Percentiles rank a stretch among this genome's conserved stretches.
phyloP scores from a whole-genome alignment of 2,113 vertebrate genomes.

The Malurus elegans region DNA sequence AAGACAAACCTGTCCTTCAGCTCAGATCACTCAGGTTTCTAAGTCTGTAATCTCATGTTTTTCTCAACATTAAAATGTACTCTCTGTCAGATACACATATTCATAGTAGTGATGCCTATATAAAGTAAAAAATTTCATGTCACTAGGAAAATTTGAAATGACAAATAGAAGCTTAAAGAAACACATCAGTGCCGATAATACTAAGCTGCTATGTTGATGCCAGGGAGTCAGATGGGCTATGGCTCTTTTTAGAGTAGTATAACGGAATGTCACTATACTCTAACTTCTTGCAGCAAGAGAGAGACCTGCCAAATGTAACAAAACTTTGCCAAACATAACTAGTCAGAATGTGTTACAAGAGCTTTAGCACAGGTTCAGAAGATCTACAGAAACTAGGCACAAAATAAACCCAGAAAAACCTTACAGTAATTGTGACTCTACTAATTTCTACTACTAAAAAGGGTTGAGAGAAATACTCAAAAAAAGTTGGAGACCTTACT shows the following conservation, averaged over 20 bases:
- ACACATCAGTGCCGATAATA: not conserved
- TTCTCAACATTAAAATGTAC: not conserved
- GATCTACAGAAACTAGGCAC: not conserved
- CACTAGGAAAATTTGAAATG: not conserved
- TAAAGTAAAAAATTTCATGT: not conserved
- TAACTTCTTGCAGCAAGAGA: not conserved
- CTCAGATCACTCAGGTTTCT: not conserved
- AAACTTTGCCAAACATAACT: slow-evolving; percentile 44
- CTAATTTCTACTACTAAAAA: not conserved
- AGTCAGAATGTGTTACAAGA: not conserved
- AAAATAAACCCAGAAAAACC: not conserved
- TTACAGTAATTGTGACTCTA: not conserved
- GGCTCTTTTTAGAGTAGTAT: slow-evolving; percentile 1
- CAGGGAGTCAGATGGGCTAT: not conserved
- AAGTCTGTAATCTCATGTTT: not conserved
- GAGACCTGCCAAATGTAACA: slow-evolving; percentile 25
- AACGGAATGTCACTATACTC: not conserved
- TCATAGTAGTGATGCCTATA: not conserved
- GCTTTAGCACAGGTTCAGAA: not conserved
- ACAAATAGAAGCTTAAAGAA: slow-evolving; percentile 13
- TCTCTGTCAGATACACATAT: not conserved
- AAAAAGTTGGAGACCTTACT: not conserved
- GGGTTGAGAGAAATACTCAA: not conserved
- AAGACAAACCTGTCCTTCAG: not conserved
- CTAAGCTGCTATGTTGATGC: not conserved